Evolutionary conservation across 2,113 vertebrate species (phyloP), one percentile per base, ranked within the genome.

Genomic region (Paramormyrops kingsleyae): DNA sequence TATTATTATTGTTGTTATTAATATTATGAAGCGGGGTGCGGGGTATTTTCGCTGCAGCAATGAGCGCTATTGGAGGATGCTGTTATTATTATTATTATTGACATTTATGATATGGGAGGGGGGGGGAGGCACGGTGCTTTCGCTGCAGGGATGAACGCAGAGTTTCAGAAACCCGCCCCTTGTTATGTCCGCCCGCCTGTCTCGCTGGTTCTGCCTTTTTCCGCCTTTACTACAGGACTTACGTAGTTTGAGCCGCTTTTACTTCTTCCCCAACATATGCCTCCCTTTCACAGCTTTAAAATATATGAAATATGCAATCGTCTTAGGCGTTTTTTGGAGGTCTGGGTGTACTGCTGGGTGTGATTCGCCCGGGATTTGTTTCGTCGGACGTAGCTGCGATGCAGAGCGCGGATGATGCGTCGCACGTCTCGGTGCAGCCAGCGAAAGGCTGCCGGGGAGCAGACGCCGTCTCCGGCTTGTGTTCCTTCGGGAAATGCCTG

Each of bases 401-500:
- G 74, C 74, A 15, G 74, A 80, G 31, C 74, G 74, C 15, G 13
- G 74, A 42, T 77, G 70, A 77, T 80, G 74, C 35, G 13, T 17
- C 17, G 17, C 13, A 80, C 0, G 15, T 39, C 35, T 15, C 31
- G 35, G 13, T 15, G 5, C 74, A 80, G 74, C 62, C 62, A 70
- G 62, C n/a, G 3, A 4, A 31, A 13, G 62, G 27, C 62, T 42
- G 74, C 74, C 74, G 35, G 3, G 74, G 96, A 0, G 91, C 95
- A 0, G 93, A 94, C 27, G 94, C 95, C 0, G 94, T 95, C 42
- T 95, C 96, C 0, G 94, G 96, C 46, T 94, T 98, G 8, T 95
- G 94, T 94, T 96, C 97, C 0, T 97, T 98, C 56, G 97, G 97
- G 84, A 96, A 97, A 92, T 97, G 97, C 39, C 91, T 98, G 77